Percentiles rank a stretch among this genome's conserved stretches.
These are phyloP conservation scores for Corythornis vintsioides DNA, from an alignment of 2,113 vertebrate species.

Conservation along the genomic window DNA sequence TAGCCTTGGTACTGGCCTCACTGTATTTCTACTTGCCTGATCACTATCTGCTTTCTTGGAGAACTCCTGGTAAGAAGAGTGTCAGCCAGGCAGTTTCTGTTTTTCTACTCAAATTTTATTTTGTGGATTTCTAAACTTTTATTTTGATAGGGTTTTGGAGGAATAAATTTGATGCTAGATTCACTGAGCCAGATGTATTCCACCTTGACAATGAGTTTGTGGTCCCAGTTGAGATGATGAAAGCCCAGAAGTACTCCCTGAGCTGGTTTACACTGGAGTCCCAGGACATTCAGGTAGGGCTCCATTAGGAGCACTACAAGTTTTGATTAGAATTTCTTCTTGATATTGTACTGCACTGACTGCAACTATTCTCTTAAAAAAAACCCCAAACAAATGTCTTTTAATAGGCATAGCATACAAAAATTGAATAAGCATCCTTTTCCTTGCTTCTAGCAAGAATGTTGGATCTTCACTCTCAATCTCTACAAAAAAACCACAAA, in stretches of 20 bases:
- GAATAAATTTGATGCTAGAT: constrained; percentile 84
- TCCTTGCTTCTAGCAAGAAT: constrained; percentile 13
- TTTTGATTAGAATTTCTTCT: neutral
- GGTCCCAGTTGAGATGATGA: constrained; percentile 93
- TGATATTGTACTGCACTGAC: neutral
- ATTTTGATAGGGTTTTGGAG: constrained; percentile 85
- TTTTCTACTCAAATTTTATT: neutral
- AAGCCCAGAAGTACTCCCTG: constrained; percentile 82
- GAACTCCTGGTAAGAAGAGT: neutral
- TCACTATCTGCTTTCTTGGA: neutral
- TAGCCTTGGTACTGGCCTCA: neutral
- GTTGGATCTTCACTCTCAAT: neutral
- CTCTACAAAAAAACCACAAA: neutral
- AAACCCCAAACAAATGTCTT: neutral
- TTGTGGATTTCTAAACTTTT: neutral
- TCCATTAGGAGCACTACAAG: neutral
- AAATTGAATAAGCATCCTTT: neutral
- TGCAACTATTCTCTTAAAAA: neutral
- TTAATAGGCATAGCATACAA: neutral
- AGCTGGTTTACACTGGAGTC: constrained; percentile 82
- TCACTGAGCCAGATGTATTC: constrained; percentile 84
- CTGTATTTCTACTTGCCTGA: constrained; percentile 4
- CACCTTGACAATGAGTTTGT: constrained; percentile 80
- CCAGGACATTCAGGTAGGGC: constrained; percentile 84
- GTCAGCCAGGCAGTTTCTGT: neutral